Evolutionary conservation across 2,113 vertebrate species (phyloP), one percentile per base, ranked within the genome.

Genomic region (Megaceryle maxima): DNA sequence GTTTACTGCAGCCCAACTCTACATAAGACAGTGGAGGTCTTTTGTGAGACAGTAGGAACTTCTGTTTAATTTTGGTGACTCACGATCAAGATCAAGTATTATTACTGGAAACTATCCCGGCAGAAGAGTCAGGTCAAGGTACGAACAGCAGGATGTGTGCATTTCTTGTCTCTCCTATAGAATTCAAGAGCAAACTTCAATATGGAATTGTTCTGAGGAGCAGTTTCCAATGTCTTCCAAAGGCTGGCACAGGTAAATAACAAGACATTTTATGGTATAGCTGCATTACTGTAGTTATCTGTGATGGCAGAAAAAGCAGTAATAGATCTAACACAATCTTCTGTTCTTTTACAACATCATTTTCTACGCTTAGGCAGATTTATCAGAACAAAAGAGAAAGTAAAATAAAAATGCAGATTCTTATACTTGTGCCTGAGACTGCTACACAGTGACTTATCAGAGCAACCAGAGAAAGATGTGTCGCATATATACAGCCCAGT

Each of bases 311-410:
- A 79, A 88, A 84, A 92, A 83, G n/a, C 17, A 53, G 41, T 50
- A 87, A 86, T 46, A 56, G 13, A 70, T 74, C 53, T 90, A 84
- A 88, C 84, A 74, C 78, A 37, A 87, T 91, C 75, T 94, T 68
- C 73, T 73, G 15, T 83, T 68, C 83, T 87, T 83, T 44, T 87
- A 22, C 17, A 44, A 17, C 11, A 78, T 50, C 6, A 69, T 92
- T 94, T 95, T 87, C 57, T 82, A 24, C 76, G 33, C 55, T 87
- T 73, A 84, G 46, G 41, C 62, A 95, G 77, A 89, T 76, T 16
- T 87, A 91, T 85, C 57, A 85, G 83, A 91, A 91, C 80, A 83
- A 91, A 88, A 91, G 59, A 84, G 57, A 62, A 62, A 72, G 77
- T 63, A 85, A 89, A 94, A 73, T 68, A 73, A 92, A 37, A 68